phyloP scores from a whole-genome alignment of 37 sponge, comb jelly and placozoan species.

The Spongilla lacustris region DNA sequence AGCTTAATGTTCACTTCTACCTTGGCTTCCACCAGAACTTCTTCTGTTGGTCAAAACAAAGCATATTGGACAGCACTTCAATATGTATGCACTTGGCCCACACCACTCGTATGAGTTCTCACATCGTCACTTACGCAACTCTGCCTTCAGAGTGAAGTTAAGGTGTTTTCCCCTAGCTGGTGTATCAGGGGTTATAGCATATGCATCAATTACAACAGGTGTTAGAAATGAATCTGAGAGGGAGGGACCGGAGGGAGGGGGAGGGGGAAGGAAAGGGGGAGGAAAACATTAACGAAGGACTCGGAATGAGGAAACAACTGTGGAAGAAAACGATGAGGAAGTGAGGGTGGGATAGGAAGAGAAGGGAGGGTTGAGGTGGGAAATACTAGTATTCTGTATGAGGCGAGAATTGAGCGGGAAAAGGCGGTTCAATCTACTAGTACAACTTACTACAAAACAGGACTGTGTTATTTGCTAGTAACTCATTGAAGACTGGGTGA shows the following conservation, averaged over 20 bases:
- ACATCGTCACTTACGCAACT: neutral
- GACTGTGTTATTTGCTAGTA: neutral
- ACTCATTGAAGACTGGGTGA: neutral
- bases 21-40: neutral
- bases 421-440: too few species aligned
- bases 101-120: neutral
- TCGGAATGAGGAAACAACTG: neutral
- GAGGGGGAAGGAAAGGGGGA: too few species aligned
- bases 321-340: too few species aligned
- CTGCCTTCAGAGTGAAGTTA: neutral
- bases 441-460: neutral
- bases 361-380: neutral
- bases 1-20: conserved; percentile 12
- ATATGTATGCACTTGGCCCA: neutral
- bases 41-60: too few species aligned
- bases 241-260: too few species aligned
- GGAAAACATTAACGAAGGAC: too few species aligned
- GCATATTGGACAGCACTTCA: too few species aligned
- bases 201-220: neutral
- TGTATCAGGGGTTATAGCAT: neutral
- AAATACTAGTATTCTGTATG: too few species aligned
- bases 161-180: neutral
- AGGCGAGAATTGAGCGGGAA: too few species aligned
- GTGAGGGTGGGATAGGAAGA: neutral
- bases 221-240: neutral